Evolutionary conservation across 2,113 vertebrate genomes (phyloP).

Genomic region (Kobus ellipsiprymnus): DNA sequence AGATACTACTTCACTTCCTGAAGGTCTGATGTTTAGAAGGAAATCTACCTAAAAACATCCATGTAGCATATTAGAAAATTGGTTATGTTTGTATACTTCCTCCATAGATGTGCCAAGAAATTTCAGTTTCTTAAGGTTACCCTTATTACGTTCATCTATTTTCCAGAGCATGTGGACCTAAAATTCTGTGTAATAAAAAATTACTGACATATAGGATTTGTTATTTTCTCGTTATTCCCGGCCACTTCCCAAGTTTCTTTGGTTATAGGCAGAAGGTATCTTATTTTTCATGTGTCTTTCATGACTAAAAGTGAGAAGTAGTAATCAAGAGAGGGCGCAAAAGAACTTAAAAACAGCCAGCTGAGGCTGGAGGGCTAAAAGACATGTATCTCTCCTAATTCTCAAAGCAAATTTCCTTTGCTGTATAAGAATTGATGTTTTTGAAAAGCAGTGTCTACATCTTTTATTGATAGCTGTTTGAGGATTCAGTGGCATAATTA

Average conservation of each 20-base stretch:
- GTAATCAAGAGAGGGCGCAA: neutral
- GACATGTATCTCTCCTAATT: neutral
- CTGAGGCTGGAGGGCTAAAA: neutral
- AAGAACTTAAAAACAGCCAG: slow-evolving; percentile 14
- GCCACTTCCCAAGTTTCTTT: slow-evolving; percentile 3
- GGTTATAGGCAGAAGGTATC: neutral
- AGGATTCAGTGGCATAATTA: neutral
- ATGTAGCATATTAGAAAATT: neutral
- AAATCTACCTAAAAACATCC: neutral
- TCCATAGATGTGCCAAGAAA: neutral
- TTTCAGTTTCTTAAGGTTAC: neutral
- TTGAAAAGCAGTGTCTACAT: neutral
- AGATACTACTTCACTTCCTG: neutral
- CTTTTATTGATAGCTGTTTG: neutral
- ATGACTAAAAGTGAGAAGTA: neutral
- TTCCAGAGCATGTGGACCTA: neutral
- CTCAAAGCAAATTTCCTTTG: neutral
- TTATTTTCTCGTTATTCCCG: neutral
- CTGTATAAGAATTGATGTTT: neutral
- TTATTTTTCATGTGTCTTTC: neutral
- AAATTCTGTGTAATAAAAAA: neutral
- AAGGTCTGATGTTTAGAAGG: neutral
- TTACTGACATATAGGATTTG: neutral
- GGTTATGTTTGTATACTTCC: neutral
- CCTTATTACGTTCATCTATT: neutral